Evolutionary conservation across 2,797 vertebrate genomes (phyloP).

Genomic region (Kryptolebias ocellatus): DNA sequence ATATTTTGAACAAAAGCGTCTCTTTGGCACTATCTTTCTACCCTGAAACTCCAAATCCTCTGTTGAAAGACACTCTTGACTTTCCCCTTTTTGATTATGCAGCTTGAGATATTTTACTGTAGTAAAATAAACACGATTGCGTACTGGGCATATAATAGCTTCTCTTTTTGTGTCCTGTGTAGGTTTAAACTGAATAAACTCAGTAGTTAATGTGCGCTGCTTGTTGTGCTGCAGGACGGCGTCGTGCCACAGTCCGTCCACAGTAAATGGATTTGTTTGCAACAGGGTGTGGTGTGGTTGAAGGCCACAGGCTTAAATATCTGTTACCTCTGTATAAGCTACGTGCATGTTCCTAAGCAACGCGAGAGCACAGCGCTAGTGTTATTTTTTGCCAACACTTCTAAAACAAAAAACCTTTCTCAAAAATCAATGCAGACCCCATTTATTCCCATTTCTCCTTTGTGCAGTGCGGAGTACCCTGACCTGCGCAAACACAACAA

Average conservation of each 20-base stretch:
- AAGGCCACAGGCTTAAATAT: slow-evolving; percentile 1
- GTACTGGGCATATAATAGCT: neutral
- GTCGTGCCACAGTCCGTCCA: no score
- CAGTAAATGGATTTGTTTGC: neutral
- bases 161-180: neutral
- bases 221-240: neutral
- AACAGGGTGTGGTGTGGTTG: slow-evolving; percentile 4
- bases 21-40: neutral
- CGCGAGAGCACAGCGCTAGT: neutral
- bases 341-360: slow-evolving; percentile 5
- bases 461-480: slow-evolving; percentile 91
- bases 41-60: neutral
- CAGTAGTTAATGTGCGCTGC: neutral
- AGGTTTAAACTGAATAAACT: neutral
- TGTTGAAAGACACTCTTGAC: neutral
- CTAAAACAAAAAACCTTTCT: neutral
- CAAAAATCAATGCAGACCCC: slow-evolving; percentile 1
- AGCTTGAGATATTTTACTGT: neutral
- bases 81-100: neutral
- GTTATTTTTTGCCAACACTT: neutral
- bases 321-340: slow-evolving; percentile 8
- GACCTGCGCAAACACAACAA: slow-evolving; percentile 98
- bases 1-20: neutral
- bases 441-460: slow-evolving; percentile 32
- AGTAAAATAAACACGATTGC: neutral